Evolutionary conservation across 2,888 invertebrate genomes (phyloP), one percentile per base, ranked within the genome.

Genomic region (Athetis lepigone): DNA sequence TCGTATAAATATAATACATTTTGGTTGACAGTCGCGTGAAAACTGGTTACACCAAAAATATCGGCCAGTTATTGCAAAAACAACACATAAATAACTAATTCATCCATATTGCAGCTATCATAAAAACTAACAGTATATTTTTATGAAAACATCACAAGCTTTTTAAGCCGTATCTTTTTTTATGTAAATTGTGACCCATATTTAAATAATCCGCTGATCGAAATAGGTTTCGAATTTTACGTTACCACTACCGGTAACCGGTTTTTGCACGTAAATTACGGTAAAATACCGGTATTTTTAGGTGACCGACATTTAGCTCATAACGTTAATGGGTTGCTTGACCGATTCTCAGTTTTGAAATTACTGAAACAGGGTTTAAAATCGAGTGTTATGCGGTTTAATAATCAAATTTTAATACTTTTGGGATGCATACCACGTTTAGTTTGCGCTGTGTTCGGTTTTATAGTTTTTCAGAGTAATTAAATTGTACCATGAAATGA

Each of bases 161-260:
- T 39, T 64, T 25, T 6, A 40, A 18, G 43, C 13, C 36, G 2
- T 50, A 52, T 56, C 57, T 40, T 52, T 70, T 70, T 65, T 61
- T 71, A 74, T 68, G 80, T 59, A 61, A 77, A 80, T 70, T 60
- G 52, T 59, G 64, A 73, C 64, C 71, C 58, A 60, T 70, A 70
- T 77, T 70, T 51, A 72, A 73, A 75, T 70, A 72, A 70, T 69
- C 77, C 65, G 54, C 47, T 70, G 79, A 77, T 80, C 69, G 63
- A 75, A 62, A 76, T 78, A 61, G 66, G 62, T 67, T 58, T 43
- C 42, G 49, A 66, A 67, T 72, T 80, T 81, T 68, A 66, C 65
- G 66, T 67, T 64, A 56, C 58, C 52, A 29, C 55, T 43, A 46
- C 49, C 57, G 63, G 50, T 57, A 63, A 70, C 63, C 61, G 54